A percentile compares a stretch with the other conserved stretches of the same genome.
phyloP scores from a whole-genome alignment of 2,888 invertebrate species.

The Bembecia ichneumoniformis region DNA sequence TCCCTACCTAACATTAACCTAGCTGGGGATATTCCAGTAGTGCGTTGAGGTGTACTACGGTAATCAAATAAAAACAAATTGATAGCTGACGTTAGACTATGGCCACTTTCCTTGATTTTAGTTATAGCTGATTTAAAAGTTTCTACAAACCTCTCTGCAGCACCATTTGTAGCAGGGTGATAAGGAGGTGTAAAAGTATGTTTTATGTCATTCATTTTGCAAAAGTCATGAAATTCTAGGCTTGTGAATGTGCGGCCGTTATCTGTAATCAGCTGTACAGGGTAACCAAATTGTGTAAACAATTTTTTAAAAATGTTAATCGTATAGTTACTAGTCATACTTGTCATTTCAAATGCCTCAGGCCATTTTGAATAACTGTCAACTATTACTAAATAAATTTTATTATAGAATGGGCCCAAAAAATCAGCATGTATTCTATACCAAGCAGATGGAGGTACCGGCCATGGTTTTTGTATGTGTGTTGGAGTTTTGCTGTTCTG shows the following conservation, averaged over 20 bases:
- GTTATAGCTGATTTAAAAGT: too few relatives aligned
- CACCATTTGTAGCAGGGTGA: too few relatives aligned
- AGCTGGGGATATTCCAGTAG: too few relatives aligned
- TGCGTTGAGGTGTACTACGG: too few relatives aligned
- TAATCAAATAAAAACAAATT: too few relatives aligned
- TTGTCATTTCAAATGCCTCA: constrained; percentile 1
- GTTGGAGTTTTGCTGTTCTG: neutral
- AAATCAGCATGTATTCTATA: constrained; percentile 10
- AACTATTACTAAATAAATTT: constrained; percentile 6
- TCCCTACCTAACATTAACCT: too few relatives aligned
- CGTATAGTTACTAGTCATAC: neutral
- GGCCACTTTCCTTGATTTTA: too few relatives aligned
- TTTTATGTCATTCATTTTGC: too few relatives aligned
- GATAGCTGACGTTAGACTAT: too few relatives aligned
- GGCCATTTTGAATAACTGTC: constrained; percentile 10
- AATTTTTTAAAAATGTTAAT: constrained; percentile 5
- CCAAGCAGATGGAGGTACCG: constrained; percentile 6
- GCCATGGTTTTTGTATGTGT: constrained; percentile 1
- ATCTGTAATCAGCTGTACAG: constrained; percentile 6
- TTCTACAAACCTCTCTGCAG: too few relatives aligned
- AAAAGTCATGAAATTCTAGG: constrained; percentile 6
- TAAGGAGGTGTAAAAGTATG: too few relatives aligned
- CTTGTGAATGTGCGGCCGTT: constrained; percentile 9
- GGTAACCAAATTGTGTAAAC: constrained; percentile 7
- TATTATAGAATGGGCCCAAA: constrained; percentile 6